Conservation (phyloP, 2,797 vertebrate species). For the Schizopygopsis pylzovi region DNA sequence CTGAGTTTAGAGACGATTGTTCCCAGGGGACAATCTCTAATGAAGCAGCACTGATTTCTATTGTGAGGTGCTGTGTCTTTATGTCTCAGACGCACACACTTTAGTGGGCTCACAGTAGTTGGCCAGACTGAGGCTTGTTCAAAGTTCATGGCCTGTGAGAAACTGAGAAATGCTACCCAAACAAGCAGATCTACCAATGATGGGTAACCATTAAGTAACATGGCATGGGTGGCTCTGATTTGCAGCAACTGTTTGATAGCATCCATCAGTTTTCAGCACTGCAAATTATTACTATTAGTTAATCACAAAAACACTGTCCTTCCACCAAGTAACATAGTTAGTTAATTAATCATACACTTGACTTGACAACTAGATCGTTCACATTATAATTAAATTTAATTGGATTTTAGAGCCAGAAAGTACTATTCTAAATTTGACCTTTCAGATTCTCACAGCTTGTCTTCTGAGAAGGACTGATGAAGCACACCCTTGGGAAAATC, state of each 20-base stretch:
- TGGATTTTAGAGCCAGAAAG: neutral
- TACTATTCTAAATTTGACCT: neutral
- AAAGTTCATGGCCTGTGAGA: neutral
- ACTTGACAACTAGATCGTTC: no score
- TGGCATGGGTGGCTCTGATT: neutral
- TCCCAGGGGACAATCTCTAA: constrained; percentile 70
- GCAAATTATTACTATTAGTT: neutral
- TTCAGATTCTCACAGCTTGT: neutral
- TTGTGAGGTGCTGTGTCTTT: constrained; percentile 70
- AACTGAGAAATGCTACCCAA: neutral
- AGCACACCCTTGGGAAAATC: neutral
- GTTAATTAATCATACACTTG: no score
- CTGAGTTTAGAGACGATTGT: constrained; percentile 20
- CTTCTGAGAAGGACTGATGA: neutral
- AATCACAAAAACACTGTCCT: neutral
- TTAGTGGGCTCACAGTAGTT: neutral
- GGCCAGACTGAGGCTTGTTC: neutral
- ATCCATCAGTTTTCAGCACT: neutral
- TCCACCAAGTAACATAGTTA: no score
- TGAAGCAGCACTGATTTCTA: constrained; percentile 76
- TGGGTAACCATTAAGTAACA: neutral
- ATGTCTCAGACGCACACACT: constrained; percentile 6
- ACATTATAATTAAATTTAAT: neutral
- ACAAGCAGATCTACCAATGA: neutral
- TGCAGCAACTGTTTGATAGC: neutral